These are phyloP conservation scores for Mesocentrotus franciscanus DNA, from an alignment of 53 echinoderm and acorn worm species.

Conservation along the genomic window DNA sequence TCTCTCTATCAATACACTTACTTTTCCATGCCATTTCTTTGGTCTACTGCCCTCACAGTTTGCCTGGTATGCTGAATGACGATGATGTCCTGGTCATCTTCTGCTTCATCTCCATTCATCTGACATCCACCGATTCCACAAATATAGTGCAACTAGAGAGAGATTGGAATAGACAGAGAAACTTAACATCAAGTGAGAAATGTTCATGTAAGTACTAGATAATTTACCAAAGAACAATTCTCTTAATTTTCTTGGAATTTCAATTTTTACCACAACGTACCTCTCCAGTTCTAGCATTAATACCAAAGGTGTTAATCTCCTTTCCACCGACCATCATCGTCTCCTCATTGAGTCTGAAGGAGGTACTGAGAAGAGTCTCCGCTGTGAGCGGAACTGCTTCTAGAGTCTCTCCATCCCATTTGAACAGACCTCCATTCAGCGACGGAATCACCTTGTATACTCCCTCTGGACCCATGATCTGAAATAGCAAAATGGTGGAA, in stretches of 20 bases:
- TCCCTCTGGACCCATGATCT: constrained; percentile 82
- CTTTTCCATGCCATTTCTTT: constrained; percentile 92
- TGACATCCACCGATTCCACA: constrained; percentile 86
- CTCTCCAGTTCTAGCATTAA: constrained; percentile 92
- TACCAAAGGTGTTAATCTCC: constrained; percentile 88
- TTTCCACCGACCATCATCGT: constrained; percentile 90
- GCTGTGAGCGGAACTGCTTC: constrained; percentile 90
- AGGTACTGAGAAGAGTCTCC: constrained; percentile 87
- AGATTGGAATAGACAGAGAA: not conserved
- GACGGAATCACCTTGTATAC: constrained; percentile 88
- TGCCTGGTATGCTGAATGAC: constrained; percentile 82
- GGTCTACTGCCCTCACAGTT: constrained; percentile 90
- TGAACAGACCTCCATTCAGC: constrained; percentile 88
- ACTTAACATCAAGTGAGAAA: not conserved
- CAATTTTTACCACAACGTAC: constrained; percentile 48
- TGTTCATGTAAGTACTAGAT: too few relatives aligned
- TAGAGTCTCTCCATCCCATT: constrained; percentile 85
- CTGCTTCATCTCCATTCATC: constrained; percentile 72
- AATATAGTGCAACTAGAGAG: constrained; percentile 80
- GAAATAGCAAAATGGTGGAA: not conserved
- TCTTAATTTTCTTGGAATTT: not conserved
- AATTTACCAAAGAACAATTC: not conserved
- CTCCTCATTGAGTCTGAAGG: constrained; percentile 91
- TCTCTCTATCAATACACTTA: constrained; percentile 34
- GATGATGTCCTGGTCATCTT: constrained; percentile 86